phyloP scores from a whole-genome alignment of 2,888 invertebrate genomes.

The Phortica magna region DNA sequence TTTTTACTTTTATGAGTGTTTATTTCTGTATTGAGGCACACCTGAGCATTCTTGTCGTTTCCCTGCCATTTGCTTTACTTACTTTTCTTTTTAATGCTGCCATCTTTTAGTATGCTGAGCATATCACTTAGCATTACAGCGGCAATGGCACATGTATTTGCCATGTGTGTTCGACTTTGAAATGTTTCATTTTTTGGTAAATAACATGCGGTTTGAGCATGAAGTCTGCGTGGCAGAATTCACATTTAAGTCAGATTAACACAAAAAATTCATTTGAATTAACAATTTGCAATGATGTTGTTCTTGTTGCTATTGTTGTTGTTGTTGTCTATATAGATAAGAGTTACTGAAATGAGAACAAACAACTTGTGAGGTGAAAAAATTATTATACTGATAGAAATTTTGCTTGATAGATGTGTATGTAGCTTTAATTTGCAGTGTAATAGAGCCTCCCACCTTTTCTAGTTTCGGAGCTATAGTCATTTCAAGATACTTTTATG shows the following conservation, averaged over 20 bases:
- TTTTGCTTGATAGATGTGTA: too few relatives aligned
- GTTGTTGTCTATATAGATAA: neutral
- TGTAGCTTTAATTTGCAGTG: too few relatives aligned
- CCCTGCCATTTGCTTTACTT: slow-evolving; percentile 46
- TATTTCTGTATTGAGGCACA: slow-evolving; percentile 55
- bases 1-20: slow-evolving; percentile 63
- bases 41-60: slow-evolving; percentile 44
- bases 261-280: neutral
- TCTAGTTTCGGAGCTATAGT: too few relatives aligned
- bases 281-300: neutral
- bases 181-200: neutral
- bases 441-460: too few relatives aligned
- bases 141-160: slow-evolving; percentile 28
- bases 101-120: slow-evolving; percentile 11
- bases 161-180: neutral
- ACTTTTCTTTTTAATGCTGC: slow-evolving; percentile 51
- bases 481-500: too few relatives aligned
- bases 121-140: slow-evolving; percentile 39
- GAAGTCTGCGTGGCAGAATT: neutral
- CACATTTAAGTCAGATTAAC: neutral
- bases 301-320: too few relatives aligned
- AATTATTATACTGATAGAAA: too few relatives aligned
- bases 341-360: neutral
- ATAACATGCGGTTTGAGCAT: neutral
- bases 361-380: too few relatives aligned